Conservation (phyloP, 2,888 invertebrate genomes). For the Biston betularia region DNA sequence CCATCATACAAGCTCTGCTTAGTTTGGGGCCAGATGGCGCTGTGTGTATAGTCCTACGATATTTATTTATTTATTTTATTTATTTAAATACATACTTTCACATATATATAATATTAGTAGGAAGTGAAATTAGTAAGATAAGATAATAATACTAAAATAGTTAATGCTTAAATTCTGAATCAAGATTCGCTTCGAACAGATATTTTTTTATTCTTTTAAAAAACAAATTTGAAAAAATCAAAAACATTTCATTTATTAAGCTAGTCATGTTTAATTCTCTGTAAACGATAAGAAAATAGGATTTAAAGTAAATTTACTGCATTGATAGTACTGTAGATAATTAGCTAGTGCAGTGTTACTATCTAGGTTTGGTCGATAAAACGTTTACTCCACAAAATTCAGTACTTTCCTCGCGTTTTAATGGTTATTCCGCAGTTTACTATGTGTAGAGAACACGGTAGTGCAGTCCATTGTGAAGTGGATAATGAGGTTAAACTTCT, state of each 20-base stretch:
- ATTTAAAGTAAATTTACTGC: slow-evolving; percentile 4
- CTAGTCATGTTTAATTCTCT: background rate
- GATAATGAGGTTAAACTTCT: background rate
- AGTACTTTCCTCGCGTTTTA: slow-evolving; percentile 6
- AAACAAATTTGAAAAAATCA: background rate
- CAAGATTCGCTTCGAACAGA: too few species aligned
- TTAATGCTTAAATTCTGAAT: too few species aligned
- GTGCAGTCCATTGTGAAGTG: slow-evolving; percentile 5
- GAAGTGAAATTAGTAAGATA: too few species aligned
- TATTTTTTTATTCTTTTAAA: background rate
- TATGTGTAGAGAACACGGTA: background rate
- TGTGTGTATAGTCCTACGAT: too few species aligned
- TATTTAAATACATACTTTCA: too few species aligned
- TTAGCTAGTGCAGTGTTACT: slow-evolving; percentile 9
- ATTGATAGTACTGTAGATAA: slow-evolving; percentile 16
- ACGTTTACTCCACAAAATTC: slow-evolving; percentile 17
- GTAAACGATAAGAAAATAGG: background rate
- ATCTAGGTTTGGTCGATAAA: slow-evolving; percentile 25
- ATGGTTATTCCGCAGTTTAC: slow-evolving; percentile 7
- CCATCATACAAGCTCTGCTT: too few species aligned
- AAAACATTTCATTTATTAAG: background rate
- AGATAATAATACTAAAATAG: too few species aligned
- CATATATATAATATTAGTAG: too few species aligned
- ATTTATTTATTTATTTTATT: too few species aligned
- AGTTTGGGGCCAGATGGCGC: too few species aligned